These are phyloP conservation scores for Stictonetta naevosa DNA, from an alignment of 2,113 vertebrate species.

Conservation along the genomic window DNA sequence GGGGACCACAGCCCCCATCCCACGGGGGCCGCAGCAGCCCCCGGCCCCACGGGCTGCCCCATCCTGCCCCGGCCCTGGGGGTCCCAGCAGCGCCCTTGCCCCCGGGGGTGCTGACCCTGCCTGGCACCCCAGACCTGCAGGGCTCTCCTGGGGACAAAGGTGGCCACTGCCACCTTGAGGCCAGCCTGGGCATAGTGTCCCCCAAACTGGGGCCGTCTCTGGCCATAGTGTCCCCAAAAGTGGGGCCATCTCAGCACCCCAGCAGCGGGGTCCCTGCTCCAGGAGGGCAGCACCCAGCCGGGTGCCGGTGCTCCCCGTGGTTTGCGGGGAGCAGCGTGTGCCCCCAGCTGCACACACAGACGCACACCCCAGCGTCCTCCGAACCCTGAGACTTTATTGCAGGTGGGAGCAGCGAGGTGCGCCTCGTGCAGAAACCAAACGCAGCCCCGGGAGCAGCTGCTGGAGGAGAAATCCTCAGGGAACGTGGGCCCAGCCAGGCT, in stretches of 20 bases:
- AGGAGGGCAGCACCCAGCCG: background rate
- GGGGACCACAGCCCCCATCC: accelerated
- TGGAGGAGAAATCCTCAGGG: background rate
- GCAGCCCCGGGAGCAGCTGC: background rate
- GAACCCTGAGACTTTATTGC: constrained; percentile 6
- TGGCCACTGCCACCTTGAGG: constrained; percentile 64
- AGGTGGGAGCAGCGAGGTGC: background rate
- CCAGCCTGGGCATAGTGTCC: constrained; percentile 7
- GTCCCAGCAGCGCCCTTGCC: background rate
- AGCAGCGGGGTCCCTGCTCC: background rate
- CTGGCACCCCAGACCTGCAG: background rate
- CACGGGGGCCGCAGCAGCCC: background rate
- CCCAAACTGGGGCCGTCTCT: background rate
- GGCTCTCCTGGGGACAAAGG: constrained; percentile 10
- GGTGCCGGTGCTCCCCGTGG: background rate
- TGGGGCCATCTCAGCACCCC: background rate
- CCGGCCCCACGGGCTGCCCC: background rate
- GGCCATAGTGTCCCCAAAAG: too few species aligned
- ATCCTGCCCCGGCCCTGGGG: accelerated
- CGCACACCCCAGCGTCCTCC: accelerated
- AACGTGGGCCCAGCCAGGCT: accelerated
- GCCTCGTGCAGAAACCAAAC: accelerated
- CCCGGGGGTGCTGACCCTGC: background rate
- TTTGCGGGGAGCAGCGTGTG: accelerated
- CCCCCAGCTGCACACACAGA: accelerated